Evolutionary conservation across 2,888 invertebrate species (phyloP).

Genomic region (Oligia latruncula): DNA sequence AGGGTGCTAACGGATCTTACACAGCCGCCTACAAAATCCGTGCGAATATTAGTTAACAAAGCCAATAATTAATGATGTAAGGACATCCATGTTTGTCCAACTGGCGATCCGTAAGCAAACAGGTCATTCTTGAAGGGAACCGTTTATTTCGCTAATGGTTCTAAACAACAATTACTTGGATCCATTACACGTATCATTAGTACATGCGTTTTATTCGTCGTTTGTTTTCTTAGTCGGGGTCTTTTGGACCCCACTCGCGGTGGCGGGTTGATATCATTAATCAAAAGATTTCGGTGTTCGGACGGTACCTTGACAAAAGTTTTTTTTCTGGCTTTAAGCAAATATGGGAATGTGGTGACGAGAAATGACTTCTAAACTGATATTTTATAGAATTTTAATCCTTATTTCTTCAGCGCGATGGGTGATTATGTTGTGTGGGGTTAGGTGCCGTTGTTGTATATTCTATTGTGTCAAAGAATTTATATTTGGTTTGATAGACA

Average conservation of each 20-base stretch:
- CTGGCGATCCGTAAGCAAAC: slow-evolving; percentile 81
- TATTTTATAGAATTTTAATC: not conserved
- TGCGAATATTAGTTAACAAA: slow-evolving; percentile 76
- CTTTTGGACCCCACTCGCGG: slow-evolving; percentile 74
- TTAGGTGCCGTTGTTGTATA: slow-evolving; percentile 7
- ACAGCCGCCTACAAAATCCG: slow-evolving; percentile 58
- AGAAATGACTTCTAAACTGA: slow-evolving; percentile 14
- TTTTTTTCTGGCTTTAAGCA: slow-evolving; percentile 84
- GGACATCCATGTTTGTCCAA: slow-evolving; percentile 84
- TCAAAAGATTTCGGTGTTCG: slow-evolving; percentile 79
- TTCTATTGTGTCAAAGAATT: slow-evolving; percentile 55
- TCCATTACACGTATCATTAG: slow-evolving; percentile 87
- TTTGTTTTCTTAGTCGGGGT: slow-evolving; percentile 84
- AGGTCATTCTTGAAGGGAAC: slow-evolving; percentile 81
- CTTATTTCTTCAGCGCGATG: not conserved
- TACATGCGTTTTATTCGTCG: slow-evolving; percentile 76
- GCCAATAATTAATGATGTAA: slow-evolving; percentile 85
- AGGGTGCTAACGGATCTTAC: slow-evolving; percentile 58
- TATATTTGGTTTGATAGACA: slow-evolving; percentile 64
- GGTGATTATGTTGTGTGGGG: slow-evolving; percentile 13
- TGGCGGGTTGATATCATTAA: slow-evolving; percentile 84
- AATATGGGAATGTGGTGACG: slow-evolving; percentile 82
- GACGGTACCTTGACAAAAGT: slow-evolving; percentile 83
- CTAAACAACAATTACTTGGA: slow-evolving; percentile 82
- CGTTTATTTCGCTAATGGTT: slow-evolving; percentile 81